Evolutionary conservation across 1,140 invertebrate genomes (phyloP), one percentile per base, ranked within the genome.

Genomic region (Theocolax elegans): DNA sequence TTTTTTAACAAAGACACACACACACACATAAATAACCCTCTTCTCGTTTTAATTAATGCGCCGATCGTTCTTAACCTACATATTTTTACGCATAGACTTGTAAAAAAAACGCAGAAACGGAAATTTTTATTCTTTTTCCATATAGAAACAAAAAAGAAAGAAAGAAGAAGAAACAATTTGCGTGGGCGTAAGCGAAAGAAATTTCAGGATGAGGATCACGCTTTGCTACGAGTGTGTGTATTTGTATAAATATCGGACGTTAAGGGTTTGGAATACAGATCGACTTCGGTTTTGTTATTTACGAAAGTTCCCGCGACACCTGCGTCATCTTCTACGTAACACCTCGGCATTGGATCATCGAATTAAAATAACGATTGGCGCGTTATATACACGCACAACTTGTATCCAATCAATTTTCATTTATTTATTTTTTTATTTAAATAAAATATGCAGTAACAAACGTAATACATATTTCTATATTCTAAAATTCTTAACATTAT

Each of bases 51-150:
- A 27, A 67, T 59, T 67, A 48, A 67, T 67, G 53, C 17, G 10
- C 27, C 6, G 46, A 58, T 67, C 65, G 54, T 67, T 67, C 65
- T 67, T 67, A 58, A 67, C 65, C 65, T 49, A 67, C 12, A 59
- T 67, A 59, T 31, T 27, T 49, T 44, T 25, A 19, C 15, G 1
- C 15, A 10, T 35, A 35, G 17, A 29, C 15, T 29, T 48, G 27
- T 17, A 63, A 49, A 63, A 58, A 35, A 23, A 3, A 17, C 15
- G 6, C 15, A 35, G n/a, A n/a, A n/a, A n/a, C n/a, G n/a, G n/a
- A n/a, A n/a, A n/a, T n/a, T n/a, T n/a, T n/a, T n/a, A n/a, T n/a
- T n/a, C 31, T 35, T 35, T 35, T 10, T 35, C 10, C 31, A 6
- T 35, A 35, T 35, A 23, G 25, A n/a, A 29, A 17, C 21, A 29